Conservation (phyloP, 2,888 invertebrate genomes). For the Leucozona laternaria region DNA sequence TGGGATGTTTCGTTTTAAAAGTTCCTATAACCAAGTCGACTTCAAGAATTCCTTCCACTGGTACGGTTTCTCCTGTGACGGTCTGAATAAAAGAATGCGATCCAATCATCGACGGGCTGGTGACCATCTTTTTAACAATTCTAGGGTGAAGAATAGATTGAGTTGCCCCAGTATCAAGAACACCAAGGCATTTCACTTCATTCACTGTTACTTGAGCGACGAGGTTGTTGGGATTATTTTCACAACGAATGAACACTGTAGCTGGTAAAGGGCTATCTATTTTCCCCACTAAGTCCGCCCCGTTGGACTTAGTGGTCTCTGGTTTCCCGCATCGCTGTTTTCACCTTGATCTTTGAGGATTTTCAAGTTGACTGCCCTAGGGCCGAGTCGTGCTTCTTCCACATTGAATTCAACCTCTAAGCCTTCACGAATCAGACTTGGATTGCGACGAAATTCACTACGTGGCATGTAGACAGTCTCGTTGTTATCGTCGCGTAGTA, state of each 20-base stretch:
- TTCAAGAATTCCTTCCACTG: too few species aligned
- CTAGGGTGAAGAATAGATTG: not conserved
- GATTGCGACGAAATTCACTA: not conserved
- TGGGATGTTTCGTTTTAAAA: not conserved
- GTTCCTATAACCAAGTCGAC: not conserved
- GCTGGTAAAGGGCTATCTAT: not conserved
- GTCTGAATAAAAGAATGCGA: not conserved
- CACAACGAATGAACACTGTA: too few species aligned
- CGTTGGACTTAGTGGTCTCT: not conserved
- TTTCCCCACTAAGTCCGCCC: not conserved
- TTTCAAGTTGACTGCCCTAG: not conserved
- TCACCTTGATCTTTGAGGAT: not conserved
- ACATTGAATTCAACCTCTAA: not conserved
- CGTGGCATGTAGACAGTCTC: not conserved
- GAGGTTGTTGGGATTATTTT: too few species aligned
- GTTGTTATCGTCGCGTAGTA: constrained; percentile 1
- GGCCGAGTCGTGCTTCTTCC: not conserved
- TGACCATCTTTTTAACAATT: not conserved
- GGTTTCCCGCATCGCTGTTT: not conserved
- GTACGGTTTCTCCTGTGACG: too few species aligned
- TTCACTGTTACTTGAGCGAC: not conserved
- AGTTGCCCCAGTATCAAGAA: not conserved
- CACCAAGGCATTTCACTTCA: not conserved
- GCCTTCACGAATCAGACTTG: not conserved
- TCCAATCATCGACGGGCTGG: not conserved